A percentile compares a stretch with the other conserved stretches of the same genome.
Conservation (phyloP, 2,113 vertebrate genomes). For the Ivindomyrus marchei region DNA sequence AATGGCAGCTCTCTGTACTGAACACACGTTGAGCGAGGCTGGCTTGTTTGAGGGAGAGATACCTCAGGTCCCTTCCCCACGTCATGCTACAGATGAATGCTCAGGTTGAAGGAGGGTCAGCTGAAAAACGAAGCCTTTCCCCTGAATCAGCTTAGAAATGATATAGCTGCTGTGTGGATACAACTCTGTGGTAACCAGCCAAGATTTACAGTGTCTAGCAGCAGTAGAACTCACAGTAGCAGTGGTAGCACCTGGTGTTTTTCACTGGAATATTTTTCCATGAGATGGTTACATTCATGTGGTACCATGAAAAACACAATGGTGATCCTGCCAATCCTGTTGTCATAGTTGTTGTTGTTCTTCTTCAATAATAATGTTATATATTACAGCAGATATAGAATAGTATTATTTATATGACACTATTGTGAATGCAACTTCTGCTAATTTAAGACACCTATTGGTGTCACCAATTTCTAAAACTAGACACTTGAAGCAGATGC, state of each 20-base stretch:
- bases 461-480: not conserved
- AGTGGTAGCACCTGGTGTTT: not conserved
- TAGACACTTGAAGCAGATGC: not conserved
- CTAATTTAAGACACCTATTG: not conserved
- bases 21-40: not conserved
- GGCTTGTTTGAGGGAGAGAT: not conserved
- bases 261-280: not conserved
- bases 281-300: not conserved
- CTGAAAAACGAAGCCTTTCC: not conserved
- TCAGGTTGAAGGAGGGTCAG: not conserved
- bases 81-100: not conserved
- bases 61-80: not conserved
- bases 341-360: not conserved
- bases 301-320: not conserved
- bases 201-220: not conserved
- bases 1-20: not conserved
- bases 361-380: not conserved
- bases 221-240: not conserved
- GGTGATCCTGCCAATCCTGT: not conserved
- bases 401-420: not conserved
- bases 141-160: not conserved
- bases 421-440: not conserved
- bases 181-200: not conserved
- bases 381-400: not conserved
- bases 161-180: not conserved